Percentiles rank a stretch among this genome's conserved stretches.
These are phyloP conservation scores for Eledona agricola DNA, from an alignment of 2,888 invertebrate genomes.

Conservation along the genomic window DNA sequence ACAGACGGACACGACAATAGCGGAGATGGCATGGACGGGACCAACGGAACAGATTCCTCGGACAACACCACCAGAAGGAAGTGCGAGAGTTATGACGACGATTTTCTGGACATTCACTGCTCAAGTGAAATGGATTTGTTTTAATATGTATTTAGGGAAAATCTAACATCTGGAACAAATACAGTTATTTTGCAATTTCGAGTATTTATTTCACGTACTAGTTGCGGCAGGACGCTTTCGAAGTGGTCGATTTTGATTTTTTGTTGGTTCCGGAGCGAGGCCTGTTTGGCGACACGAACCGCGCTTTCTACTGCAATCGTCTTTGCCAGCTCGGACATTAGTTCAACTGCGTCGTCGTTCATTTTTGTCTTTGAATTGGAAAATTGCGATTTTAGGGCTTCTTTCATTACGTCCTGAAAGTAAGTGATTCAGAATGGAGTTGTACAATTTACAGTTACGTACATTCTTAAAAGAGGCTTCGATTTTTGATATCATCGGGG, in stretches of 20 bases:
- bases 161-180: constrained; percentile 64
- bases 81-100: constrained; percentile 69
- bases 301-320: constrained; percentile 67
- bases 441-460: constrained; percentile 2
- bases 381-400: constrained; percentile 65
- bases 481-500: constrained; percentile 2
- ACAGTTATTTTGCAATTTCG: constrained; percentile 24
- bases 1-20: constrained; percentile 74
- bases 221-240: constrained; percentile 67
- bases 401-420: constrained; percentile 66
- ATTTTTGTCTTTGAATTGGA: constrained; percentile 67
- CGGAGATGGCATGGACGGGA: constrained; percentile 64
- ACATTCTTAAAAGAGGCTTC: constrained; percentile 29
- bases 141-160: constrained; percentile 58
- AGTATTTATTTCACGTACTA: too few relatives aligned
- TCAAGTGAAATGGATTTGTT: constrained; percentile 74
- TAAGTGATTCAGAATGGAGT: background rate
- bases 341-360: constrained; percentile 65
- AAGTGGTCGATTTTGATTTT: constrained; percentile 66
- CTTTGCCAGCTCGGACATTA: constrained; percentile 66
- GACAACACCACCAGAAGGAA: constrained; percentile 42
- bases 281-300: constrained; percentile 65
- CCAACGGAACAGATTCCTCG: constrained; percentile 32
- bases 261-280: constrained; percentile 63
- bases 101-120: constrained; percentile 77